These are phyloP conservation scores for Ectobius pallidus DNA, from an alignment of 2,888 invertebrate species.

Conservation along the genomic window DNA sequence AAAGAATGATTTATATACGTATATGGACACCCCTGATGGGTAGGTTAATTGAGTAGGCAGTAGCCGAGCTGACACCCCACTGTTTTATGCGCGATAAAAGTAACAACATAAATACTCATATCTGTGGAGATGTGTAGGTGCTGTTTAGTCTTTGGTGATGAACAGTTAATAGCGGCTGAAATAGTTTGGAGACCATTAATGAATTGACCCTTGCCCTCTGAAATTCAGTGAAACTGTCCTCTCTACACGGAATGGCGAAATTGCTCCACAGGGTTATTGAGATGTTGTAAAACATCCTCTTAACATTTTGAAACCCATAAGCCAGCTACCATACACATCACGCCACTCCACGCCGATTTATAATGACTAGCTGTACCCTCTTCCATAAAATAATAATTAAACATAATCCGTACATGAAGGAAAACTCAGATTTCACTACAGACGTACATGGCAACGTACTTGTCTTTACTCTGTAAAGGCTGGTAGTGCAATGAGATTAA, in stretches of 20 bases:
- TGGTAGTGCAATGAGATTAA: too few relatives aligned
- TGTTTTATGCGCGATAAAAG: background rate
- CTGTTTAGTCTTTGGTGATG: background rate
- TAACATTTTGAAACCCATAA: background rate
- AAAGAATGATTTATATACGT: too few relatives aligned
- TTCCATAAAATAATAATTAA: too few relatives aligned
- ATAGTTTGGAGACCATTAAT: background rate
- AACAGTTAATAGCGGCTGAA: background rate
- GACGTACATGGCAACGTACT: too few relatives aligned
- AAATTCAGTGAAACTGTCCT: background rate
- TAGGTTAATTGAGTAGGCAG: background rate
- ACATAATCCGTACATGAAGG: too few relatives aligned
- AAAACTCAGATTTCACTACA: too few relatives aligned
- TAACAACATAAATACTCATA: conserved; percentile 2
- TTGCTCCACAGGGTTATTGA: background rate
- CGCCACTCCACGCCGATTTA: too few relatives aligned
- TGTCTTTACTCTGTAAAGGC: too few relatives aligned
- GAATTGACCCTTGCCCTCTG: background rate
- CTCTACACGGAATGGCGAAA: background rate
- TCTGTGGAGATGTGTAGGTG: background rate
- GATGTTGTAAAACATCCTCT: background rate
- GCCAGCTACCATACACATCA: too few relatives aligned
- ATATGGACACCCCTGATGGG: background rate
- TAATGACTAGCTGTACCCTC: background rate
- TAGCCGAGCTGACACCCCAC: background rate